Evolutionary conservation across 2,888 invertebrate species (phyloP).

Genomic region (Lordiphosa andalusiaca): DNA sequence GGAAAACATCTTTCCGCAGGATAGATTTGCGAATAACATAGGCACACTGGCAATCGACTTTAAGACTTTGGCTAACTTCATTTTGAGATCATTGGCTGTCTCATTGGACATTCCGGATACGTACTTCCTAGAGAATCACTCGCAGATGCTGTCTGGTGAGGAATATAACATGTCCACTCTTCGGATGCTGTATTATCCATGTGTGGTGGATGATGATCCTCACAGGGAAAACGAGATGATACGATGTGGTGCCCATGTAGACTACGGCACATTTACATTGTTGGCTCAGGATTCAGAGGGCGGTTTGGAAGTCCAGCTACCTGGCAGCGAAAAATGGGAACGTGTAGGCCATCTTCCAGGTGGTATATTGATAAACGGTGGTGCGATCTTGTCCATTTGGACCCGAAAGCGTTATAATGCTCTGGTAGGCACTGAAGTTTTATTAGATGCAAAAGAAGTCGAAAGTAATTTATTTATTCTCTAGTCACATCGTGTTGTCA

Average conservation of each 20-base stretch:
- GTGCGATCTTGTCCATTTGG: constrained; percentile 88
- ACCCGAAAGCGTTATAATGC: constrained; percentile 87
- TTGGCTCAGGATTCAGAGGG: constrained; percentile 88
- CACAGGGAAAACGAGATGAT: constrained; percentile 81
- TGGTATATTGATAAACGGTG: constrained; percentile 88
- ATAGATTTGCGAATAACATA: constrained; percentile 85
- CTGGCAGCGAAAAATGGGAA: constrained; percentile 86
- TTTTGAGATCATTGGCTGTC: constrained; percentile 84
- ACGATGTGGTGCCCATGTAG: constrained; percentile 87
- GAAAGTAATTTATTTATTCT: not conserved
- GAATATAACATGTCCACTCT: constrained; percentile 85
- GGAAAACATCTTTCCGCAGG: constrained; percentile 84
- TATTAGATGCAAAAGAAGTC: not conserved
- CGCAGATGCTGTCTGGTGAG: constrained; percentile 84
- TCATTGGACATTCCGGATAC: constrained; percentile 83
- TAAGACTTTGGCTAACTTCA: constrained; percentile 84
- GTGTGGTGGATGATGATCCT: constrained; percentile 84
- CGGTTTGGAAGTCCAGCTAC: constrained; percentile 85
- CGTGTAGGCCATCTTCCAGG: constrained; percentile 88
- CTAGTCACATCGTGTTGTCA: constrained; percentile 87
- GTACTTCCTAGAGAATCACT: constrained; percentile 84
- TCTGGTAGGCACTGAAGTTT: constrained; percentile 80
- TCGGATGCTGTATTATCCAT: constrained; percentile 87
- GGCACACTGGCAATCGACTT: constrained; percentile 85
- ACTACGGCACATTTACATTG: constrained; percentile 88